Evolutionary conservation across 1,140 invertebrate species (phyloP).

Genomic region (Bombus difficillimus): DNA sequence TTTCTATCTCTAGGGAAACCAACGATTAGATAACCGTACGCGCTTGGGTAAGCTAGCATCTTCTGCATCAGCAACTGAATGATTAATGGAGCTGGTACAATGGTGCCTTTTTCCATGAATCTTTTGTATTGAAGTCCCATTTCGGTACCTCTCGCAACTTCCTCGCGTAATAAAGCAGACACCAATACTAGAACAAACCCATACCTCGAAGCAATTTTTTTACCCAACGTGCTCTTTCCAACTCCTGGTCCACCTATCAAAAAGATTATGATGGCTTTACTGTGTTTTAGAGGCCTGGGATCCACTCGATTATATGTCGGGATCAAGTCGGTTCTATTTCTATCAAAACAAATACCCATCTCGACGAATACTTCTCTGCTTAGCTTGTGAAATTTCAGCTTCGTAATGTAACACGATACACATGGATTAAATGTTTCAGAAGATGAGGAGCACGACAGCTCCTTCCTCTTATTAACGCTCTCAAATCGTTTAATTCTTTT

Average conservation of each 20-base stretch:
- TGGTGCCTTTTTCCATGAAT: constrained; percentile 22
- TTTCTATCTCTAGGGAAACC: constrained; percentile 68
- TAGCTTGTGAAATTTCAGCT: background rate
- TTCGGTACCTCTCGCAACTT: constrained; percentile 37
- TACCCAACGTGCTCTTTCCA: constrained; percentile 62
- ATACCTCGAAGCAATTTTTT: constrained; percentile 57
- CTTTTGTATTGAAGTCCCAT: constrained; percentile 24
- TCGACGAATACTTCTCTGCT: background rate
- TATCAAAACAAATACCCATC: constrained; percentile 42
- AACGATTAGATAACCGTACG: constrained; percentile 67
- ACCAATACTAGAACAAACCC: constrained; percentile 53
- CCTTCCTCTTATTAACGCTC: background rate
- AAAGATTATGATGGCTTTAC: constrained; percentile 65
- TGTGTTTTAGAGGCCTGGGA: constrained; percentile 26
- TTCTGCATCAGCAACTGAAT: constrained; percentile 61
- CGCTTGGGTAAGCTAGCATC: constrained; percentile 60
- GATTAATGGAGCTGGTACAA: constrained; percentile 49
- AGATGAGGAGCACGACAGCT: background rate
- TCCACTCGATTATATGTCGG: constrained; percentile 15
- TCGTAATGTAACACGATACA: too few species aligned
- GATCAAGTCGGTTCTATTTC: background rate
- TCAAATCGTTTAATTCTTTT: background rate
- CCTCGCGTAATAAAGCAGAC: constrained; percentile 60
- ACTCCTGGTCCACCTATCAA: constrained; percentile 68
- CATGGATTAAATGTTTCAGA: background rate